Percentiles rank a stretch among this genome's conserved stretches.
These are phyloP conservation scores for Napeogenes sylphis DNA, from an alignment of 2,888 invertebrate genomes.

Conservation along the genomic window DNA sequence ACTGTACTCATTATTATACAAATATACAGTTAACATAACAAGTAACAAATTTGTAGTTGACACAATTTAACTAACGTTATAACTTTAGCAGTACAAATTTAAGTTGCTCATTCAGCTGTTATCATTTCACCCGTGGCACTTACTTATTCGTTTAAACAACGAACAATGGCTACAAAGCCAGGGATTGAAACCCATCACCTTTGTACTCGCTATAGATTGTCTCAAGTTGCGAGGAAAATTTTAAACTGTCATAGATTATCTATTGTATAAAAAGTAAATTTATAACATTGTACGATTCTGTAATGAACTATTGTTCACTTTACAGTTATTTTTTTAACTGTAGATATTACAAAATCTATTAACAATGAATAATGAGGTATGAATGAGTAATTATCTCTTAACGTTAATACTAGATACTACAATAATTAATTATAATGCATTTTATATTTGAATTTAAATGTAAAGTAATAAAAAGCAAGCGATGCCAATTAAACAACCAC, in stretches of 20 bases:
- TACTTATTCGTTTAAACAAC: constrained; percentile 39
- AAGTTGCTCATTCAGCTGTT: constrained; percentile 16
- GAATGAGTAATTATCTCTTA: no score
- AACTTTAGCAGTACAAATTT: neutral
- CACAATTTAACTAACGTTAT: neutral
- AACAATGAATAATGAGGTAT: no score
- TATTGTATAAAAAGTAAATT: constrained; percentile 6
- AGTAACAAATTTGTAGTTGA: constrained; percentile 1
- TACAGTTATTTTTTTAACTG: neutral
- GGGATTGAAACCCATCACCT: constrained; percentile 37
- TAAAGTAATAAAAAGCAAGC: constrained; percentile 1
- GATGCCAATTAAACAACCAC: neutral
- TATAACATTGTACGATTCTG: neutral
- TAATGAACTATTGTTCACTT: constrained; percentile 2
- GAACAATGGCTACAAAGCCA: constrained; percentile 38
- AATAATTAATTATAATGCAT: neutral
- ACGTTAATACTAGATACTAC: no score
- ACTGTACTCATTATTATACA: no score
- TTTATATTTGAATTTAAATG: neutral
- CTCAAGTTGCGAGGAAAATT: constrained; percentile 27
- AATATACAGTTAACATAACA: neutral
- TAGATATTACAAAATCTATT: no score
- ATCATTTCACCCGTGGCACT: constrained; percentile 36
- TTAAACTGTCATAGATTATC: constrained; percentile 30
- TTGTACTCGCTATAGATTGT: constrained; percentile 40